Evolutionary conservation across 2,797 vertebrate species (phyloP).

Genomic region (Dromococcyx pavoninus): DNA sequence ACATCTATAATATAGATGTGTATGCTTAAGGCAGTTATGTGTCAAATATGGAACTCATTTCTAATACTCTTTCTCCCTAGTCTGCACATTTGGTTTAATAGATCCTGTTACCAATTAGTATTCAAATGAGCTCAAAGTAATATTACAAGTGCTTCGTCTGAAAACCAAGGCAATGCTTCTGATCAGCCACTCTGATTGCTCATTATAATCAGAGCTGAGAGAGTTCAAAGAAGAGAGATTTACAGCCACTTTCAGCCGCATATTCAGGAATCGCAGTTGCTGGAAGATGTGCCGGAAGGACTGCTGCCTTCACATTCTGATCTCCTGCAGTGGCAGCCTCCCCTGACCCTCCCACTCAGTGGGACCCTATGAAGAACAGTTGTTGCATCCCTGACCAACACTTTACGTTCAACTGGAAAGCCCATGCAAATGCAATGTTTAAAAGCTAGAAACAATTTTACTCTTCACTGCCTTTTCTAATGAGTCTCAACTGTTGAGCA

Average conservation of each 20-base stretch:
- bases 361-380: background rate
- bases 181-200: conserved; percentile 16
- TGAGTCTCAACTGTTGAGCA: background rate
- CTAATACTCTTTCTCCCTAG: background rate
- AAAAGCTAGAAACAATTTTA: background rate
- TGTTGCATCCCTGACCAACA: background rate
- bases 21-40: background rate
- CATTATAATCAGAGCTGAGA: conserved; percentile 29
- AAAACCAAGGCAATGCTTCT: conserved; percentile 23
- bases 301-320: background rate
- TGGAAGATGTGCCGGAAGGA: background rate
- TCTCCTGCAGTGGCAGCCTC: background rate
- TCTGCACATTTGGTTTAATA: background rate
- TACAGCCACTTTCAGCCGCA: background rate
- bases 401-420: background rate
- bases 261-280: background rate
- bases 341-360: fast-evolving
- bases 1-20: background rate
- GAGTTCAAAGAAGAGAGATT: background rate
- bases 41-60: background rate
- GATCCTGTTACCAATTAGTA: background rate
- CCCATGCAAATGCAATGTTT: background rate
- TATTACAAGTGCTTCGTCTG: conserved; percentile 3
- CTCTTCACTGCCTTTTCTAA: background rate
- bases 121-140: conserved; percentile 7